A percentile compares a stretch with the other conserved stretches of the same genome.
phyloP scores from a whole-genome alignment of 2,797 vertebrate species.

The Poeciliopsis turneri region DNA sequence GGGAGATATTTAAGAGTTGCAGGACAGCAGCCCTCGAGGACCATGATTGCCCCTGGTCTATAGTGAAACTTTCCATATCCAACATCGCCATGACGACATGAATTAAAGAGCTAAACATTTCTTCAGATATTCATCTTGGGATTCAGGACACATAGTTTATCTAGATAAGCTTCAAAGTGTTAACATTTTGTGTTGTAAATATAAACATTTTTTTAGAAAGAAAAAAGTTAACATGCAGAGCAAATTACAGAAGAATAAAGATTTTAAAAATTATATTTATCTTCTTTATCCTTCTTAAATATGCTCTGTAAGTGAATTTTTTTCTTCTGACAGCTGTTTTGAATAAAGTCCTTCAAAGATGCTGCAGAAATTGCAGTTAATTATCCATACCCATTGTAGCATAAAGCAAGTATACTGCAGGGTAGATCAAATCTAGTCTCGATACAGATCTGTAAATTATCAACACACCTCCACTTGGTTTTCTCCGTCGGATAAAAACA shows the following conservation, averaged over 20 bases:
- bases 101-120: background rate
- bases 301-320: background rate
- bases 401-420: background rate
- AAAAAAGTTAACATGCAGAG: too few species aligned
- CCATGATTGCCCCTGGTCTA: too few species aligned
- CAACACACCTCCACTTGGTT: slow-evolving; percentile 11
- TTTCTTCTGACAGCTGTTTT: background rate
- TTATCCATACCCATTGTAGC: background rate
- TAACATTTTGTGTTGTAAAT: background rate
- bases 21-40: too few species aligned
- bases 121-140: background rate
- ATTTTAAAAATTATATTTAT: too few species aligned
- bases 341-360: background rate
- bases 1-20: too few species aligned
- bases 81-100: background rate
- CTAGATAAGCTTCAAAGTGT: background rate
- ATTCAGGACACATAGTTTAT: background rate
- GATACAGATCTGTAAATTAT: background rate
- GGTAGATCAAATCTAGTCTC: background rate
- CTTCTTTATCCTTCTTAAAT: background rate
- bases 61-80: background rate
- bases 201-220: background rate
- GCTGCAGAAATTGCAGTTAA: background rate
- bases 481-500: background rate
- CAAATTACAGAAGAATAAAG: too few species aligned